Base-by-base conservation (phyloP, 2,888 invertebrate genomes). In the Microdon myrmicae region DNA sequence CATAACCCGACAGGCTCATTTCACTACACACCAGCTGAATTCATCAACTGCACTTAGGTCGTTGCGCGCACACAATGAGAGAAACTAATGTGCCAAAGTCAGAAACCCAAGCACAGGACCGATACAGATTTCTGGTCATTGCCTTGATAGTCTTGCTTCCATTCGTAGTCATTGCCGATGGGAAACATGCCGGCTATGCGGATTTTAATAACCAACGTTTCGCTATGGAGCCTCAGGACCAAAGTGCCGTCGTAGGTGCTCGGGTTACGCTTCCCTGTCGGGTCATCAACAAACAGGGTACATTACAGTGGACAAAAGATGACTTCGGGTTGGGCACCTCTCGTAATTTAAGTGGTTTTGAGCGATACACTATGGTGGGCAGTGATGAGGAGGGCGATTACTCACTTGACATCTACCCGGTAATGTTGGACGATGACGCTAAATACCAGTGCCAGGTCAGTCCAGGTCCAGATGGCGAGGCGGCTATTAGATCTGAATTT, bases 241-340 rank as follows among this genome's bases (percentile, higher is more conserved):
- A 91, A 82, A 92, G 92, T 29, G 94, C 93, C 9, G 90, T 93
- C 55, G 88, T 92, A 47, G 95, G 95, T 12, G 90, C 91, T 60
- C 86, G 90, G 55, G 92, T 94, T 31, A 92, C 94, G 6, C 82
- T 96, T 55, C 93, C 94, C 14, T 97, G 96, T 79, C 83, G 92
- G 25, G 94, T 96, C 25, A 88, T 92, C 74, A 89, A 92, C 77
- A 92, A 94, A 78, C 87, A 86, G 61, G 97, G 97, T 1, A 87
- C 89, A 39, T 84, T 97, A 44, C 97, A 97, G 78, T 97, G 98
- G 98, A 96, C 96, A 39, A 92, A 94, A 76, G 95, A 96, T 74
- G 96, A 94, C 76, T 97, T 96, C 73, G 97, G 96, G 0, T 84
- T 98, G 43, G 97, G 97, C 5, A 87, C 91, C 0, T 91, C 94